Percentiles rank a stretch among this genome's conserved stretches.
phyloP scores from a whole-genome alignment of 1,140 invertebrate genomes.

The Drosophila parabipectinata region DNA sequence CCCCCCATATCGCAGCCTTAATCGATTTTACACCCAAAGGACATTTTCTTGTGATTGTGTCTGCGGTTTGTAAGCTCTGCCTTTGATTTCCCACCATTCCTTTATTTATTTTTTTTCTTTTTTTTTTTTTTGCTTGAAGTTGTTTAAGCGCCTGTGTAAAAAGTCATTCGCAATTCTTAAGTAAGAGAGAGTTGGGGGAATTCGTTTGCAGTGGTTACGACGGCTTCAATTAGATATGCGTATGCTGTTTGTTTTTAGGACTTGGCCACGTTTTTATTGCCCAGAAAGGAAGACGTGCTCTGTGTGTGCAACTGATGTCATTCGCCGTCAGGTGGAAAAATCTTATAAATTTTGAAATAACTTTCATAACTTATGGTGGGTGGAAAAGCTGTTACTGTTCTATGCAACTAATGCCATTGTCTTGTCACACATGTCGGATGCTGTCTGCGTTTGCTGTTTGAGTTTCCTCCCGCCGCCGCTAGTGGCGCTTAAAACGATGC shows the following conservation, averaged over 20 bases:
- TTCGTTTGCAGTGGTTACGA: constrained; percentile 29
- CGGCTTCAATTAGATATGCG: constrained; percentile 74
- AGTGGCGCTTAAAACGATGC: constrained; percentile 22
- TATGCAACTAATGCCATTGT: constrained; percentile 55
- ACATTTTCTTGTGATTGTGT: constrained; percentile 77
- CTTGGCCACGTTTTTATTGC: constrained; percentile 70
- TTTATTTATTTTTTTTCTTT: constrained; percentile 6
- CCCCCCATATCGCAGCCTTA: constrained; percentile 47
- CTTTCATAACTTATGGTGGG: constrained; percentile 73
- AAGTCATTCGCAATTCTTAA: constrained; percentile 21
- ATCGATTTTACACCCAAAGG: constrained; percentile 83
- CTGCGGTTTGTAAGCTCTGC: constrained; percentile 63
- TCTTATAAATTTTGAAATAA: constrained; percentile 77
- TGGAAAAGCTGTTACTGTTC: constrained; percentile 12
- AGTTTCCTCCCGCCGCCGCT: background rate
- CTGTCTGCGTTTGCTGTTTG: constrained; percentile 45
- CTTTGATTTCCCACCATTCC: constrained; percentile 64
- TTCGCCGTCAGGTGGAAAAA: constrained; percentile 33
- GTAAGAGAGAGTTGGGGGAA: background rate
- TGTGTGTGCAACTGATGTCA: constrained; percentile 55
- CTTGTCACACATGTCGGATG: constrained; percentile 44
- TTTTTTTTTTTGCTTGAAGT: constrained; percentile 27
- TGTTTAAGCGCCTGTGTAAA: constrained; percentile 60
- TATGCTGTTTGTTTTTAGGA: constrained; percentile 64
- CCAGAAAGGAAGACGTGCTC: constrained; percentile 57